Conservation (phyloP, 2,797 vertebrate genomes). For the Yasuhikotakia modesta region DNA sequence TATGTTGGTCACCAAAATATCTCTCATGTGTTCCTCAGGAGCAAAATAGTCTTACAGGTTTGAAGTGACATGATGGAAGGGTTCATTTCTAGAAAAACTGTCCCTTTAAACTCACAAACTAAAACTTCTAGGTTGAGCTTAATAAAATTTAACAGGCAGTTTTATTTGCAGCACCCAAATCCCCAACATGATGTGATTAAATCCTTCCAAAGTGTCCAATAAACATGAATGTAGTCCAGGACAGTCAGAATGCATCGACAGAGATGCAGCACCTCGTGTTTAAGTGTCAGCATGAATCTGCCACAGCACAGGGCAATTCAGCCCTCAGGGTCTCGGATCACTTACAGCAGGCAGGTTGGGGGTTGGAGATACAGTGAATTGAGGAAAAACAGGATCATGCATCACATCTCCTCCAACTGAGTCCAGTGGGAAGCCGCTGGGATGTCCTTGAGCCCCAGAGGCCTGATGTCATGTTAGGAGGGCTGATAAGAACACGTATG, state of each 20-base stretch:
- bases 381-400: neutral
- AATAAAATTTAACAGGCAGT: neutral
- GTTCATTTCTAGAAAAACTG: neutral
- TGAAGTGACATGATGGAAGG: too few relatives aligned
- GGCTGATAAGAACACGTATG: slow-evolving; percentile 21
- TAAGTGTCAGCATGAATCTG: slow-evolving; percentile 51
- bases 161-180: slow-evolving; percentile 13
- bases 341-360: neutral
- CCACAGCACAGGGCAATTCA: neutral
- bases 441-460: neutral
- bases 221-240: slow-evolving; percentile 48
- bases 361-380: neutral
- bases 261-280: slow-evolving; percentile 14
- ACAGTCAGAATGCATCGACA: slow-evolving; percentile 20
- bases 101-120: neutral
- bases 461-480: slow-evolving; percentile 15
- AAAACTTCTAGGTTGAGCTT: neutral
- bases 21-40: too few relatives aligned
- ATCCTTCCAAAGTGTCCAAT: slow-evolving; percentile 35
- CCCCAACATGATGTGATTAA: slow-evolving; percentile 17
- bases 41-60: too few relatives aligned
- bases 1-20: too few relatives aligned
- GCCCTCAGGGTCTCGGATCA: slow-evolving; percentile 25
- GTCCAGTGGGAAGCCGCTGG: neutral
- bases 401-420: slow-evolving; percentile 4